phyloP scores from a whole-genome alignment of 2,888 invertebrate species.

The Sarcophaga carnaria region DNA sequence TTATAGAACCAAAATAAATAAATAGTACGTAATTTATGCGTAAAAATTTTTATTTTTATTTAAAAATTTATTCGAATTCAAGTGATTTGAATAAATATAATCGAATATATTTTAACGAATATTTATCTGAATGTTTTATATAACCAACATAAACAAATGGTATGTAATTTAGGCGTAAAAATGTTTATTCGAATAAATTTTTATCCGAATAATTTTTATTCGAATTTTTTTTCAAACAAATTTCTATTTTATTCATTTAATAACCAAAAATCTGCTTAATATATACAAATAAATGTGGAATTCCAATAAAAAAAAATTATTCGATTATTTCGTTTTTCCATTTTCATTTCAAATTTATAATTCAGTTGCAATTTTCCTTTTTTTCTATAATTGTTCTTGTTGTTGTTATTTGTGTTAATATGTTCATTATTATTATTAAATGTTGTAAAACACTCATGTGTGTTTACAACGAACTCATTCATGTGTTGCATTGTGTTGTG shows the following conservation, averaged over 20 bases:
- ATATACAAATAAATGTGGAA: too few species aligned
- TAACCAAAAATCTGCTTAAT: background rate
- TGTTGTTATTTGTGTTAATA: constrained; percentile 23
- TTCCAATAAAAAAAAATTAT: background rate
- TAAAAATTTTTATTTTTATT: background rate
- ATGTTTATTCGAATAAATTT: constrained; percentile 11
- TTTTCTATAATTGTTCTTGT: background rate
- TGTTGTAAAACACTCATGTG: constrained; percentile 37
- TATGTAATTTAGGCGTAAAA: background rate
- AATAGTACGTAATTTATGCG: background rate
- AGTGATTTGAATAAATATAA: background rate
- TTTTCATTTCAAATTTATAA: background rate
- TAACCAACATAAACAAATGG: too few species aligned
- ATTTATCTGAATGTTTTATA: background rate
- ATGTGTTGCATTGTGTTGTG: constrained; percentile 9
- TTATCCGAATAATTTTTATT: constrained; percentile 8
- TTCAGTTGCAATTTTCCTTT: background rate
- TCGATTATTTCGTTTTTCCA: background rate
- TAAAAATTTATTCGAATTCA: background rate
- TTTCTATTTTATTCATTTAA: background rate
- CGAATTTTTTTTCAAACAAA: background rate
- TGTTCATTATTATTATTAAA: constrained; percentile 37
- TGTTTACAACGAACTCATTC: constrained; percentile 29
- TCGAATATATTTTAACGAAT: background rate
- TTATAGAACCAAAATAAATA: too few species aligned